A percentile compares a stretch with the other conserved stretches of the same genome.
These are phyloP conservation scores for Petroica traversi DNA, from an alignment of 2,113 vertebrate genomes.

Conservation along the genomic window DNA sequence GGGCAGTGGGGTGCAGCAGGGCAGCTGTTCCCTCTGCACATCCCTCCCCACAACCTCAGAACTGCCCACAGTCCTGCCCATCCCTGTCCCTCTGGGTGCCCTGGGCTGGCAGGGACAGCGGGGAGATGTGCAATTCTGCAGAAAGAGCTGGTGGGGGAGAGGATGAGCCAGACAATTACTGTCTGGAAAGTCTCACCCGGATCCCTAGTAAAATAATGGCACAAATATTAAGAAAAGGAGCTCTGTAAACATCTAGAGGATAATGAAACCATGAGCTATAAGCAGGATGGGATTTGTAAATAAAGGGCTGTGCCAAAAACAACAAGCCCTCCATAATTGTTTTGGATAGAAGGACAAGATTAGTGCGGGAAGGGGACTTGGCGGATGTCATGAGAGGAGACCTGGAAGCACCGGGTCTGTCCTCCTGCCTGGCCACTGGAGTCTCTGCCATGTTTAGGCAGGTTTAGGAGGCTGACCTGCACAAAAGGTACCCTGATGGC, in stretches of 20 bases:
- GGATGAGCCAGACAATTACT: conserved; percentile 53
- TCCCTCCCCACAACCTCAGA: background rate
- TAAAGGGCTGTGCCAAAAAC: conserved; percentile 65
- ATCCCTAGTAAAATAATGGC: conserved; percentile 68
- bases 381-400: conserved; percentile 54
- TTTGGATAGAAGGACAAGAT: conserved; percentile 73
- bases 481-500: background rate
- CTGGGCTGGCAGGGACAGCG: background rate
- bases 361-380: conserved; percentile 40
- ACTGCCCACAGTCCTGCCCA: background rate
- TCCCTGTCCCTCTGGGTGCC: background rate
- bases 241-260: conserved; percentile 73
- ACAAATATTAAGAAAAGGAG: conserved; percentile 68
- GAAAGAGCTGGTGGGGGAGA: conserved; percentile 24
- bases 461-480: background rate
- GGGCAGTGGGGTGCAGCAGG: background rate
- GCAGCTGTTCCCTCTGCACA: background rate
- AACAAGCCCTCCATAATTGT: conserved; percentile 70
- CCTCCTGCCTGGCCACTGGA: background rate
- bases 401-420: background rate
- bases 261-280: conserved; percentile 73
- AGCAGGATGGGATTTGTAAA: conserved; percentile 75
- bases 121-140: conserved; percentile 27
- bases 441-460: background rate
- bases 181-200: conserved; percentile 55